Conservation (phyloP, 2,113 vertebrate genomes). For the Butorides virescens region DNA sequence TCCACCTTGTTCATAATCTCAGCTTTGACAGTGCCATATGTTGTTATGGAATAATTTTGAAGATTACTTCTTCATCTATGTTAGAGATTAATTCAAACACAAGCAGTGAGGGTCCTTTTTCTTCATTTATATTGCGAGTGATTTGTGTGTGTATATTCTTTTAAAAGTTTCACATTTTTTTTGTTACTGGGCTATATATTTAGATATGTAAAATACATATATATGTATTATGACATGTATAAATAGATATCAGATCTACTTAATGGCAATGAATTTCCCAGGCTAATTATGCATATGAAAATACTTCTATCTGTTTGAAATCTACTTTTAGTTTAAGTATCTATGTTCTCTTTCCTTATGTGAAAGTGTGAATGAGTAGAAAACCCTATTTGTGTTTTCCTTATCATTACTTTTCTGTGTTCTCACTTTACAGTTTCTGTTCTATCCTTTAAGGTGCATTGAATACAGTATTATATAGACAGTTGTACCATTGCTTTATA, state of each 20-base stretch:
- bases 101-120: not conserved
- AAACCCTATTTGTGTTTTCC: not conserved
- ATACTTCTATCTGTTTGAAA: not conserved
- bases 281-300: not conserved
- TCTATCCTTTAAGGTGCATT: not conserved
- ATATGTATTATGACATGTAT: not conserved
- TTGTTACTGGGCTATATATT: not conserved
- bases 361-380: not conserved
- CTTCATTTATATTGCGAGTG: not conserved
- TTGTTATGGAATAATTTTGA: not conserved
- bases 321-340: not conserved
- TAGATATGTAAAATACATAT: not conserved
- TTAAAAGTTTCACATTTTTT: not conserved
- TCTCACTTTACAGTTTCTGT: not conserved
- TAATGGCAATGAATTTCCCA: not conserved
- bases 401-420: not conserved
- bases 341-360: not conserved
- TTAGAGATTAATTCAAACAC: not conserved
- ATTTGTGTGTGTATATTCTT: not conserved
- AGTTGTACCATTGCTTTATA: not conserved
- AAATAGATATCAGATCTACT: not conserved
- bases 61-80: not conserved
- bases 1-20: not conserved
- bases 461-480: not conserved
- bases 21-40: not conserved